Base-by-base conservation (phyloP, 1,140 invertebrate genomes). In the Ectropis grisescens region DNA sequence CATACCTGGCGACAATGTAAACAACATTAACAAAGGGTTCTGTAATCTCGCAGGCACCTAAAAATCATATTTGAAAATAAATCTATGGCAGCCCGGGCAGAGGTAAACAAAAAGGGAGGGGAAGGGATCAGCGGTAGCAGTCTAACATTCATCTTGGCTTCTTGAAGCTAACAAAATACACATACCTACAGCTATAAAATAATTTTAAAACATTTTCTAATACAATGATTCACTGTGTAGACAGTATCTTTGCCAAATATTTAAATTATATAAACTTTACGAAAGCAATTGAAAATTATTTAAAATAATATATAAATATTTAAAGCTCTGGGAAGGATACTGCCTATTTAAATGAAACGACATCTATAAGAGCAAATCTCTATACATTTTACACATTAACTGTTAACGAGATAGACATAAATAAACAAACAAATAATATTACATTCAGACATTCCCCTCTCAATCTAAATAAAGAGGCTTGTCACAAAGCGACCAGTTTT, bases 1-100 rank as follows among this genome's bases (percentile, higher is more conserved):
- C 74, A 76, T 81, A 81, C 76, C 76, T 81, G 76, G 76, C 76
- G 76, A 81, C 76, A 81, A 81, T 81, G 76, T 81, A 81, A 81
- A 81, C 76, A 81, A 81, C 75, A 78, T 70, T 72, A 75, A 78
- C 34, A 76, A 76, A 71, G 65, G 69, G 60, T 59, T 75, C 58
- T 72, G 58, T 55, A 56, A 64, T 67, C 71, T 64, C 69, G 62
- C 76, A 81, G 72, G 72, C 76, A 78, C 76, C 76, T 81, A 81
- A 65, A 76, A 80, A 75, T 79, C 57, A 76, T 74, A 80, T 64
- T 47, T 56, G 29, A 67, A n/a, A 70, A 52, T 33, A 62, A 72
- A 74, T 60, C 70, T 76, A 76, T 68, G 26, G 52, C 72, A 78
- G 72, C 76, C 76, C 68, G 70, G 68, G 58, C 34, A 48, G 65